Base-by-base conservation (phyloP, 2,113 vertebrate genomes). In the Rynchops niger region DNA sequence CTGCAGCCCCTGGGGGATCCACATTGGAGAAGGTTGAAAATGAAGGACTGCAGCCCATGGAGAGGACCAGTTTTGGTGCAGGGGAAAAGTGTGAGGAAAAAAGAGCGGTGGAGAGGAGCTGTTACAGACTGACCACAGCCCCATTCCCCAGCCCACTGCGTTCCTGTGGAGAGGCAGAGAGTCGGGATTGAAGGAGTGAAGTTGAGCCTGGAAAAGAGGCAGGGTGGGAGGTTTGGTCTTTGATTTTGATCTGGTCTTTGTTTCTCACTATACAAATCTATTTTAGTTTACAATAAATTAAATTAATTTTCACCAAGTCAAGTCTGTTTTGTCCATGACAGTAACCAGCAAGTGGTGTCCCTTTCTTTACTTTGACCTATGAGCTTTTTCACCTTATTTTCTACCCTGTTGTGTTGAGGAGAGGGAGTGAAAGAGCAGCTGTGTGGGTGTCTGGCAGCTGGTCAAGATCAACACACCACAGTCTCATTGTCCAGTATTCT, bases 141-240 rank as follows among this genome's bases (percentile, higher is more conserved):
- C 18, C 13, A 9, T 56, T 79, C 13, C 22, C 15, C 16, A 50
- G 21, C 4, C 22, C 9, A 16, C 29, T 58, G 50, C 0, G 0
- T 5, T 1, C 0, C 26, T 53, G 12, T 12, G 22, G 17, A 20
- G 21, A 40, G 15, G 4, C 50, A 63, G 27, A 42, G 5, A 50
- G 8, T 5, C 0, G 0, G 13, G 17, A 45, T 1, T 32, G 49
- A 77, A 42, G 25, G 5, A 29, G 4, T 29, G 15, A 72, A 43
- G 7, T 9, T 26, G 9, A 78, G 8, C 18, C 27, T 71, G 9
- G 4, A 13, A 71, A 82, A 58, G 59, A 53, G 2, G 1, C 0
- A 3, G 2, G 7, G 4, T 86, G 15, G 18, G 27, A 82, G 8
- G 34, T 61, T 15, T 73, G 19, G 4, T 18, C 22, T 43, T 59